A percentile compares a stretch with the other conserved stretches of the same genome.
Conservation (phyloP, 2,888 invertebrate species). For the Drosophila koepferae region DNA sequence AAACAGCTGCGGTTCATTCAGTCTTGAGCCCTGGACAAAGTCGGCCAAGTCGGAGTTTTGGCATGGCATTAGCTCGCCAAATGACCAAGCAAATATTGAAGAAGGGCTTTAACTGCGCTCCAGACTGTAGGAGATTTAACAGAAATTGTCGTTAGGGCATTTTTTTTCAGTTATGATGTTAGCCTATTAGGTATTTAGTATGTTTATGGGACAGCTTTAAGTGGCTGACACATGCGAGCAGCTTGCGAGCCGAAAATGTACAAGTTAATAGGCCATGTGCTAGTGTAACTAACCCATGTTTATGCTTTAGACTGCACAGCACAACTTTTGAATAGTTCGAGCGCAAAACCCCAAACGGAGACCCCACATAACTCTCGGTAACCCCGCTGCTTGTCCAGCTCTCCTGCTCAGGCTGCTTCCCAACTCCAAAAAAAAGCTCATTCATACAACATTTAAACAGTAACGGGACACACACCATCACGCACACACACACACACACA, state of each 20-base stretch:
- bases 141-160: not conserved
- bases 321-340: constrained; percentile 59
- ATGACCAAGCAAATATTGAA: not conserved
- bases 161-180: constrained; percentile 24
- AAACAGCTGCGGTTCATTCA: constrained; percentile 71
- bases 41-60: not conserved
- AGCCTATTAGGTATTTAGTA: constrained; percentile 45
- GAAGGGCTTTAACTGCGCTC: constrained; percentile 1
- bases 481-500: constrained; percentile 23
- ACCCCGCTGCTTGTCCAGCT: constrained; percentile 23
- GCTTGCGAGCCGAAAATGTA: constrained; percentile 15
- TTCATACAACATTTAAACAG: constrained; percentile 78
- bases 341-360: constrained; percentile 50
- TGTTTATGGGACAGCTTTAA: constrained; percentile 44
- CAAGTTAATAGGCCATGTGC: constrained; percentile 63
- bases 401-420: constrained; percentile 37
- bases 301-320: constrained; percentile 56
- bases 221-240: constrained; percentile 26
- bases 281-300: constrained; percentile 69
- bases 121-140: not conserved
- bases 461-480: constrained; percentile 59
- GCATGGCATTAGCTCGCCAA: not conserved
- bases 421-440: constrained; percentile 69
- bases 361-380: constrained; percentile 50
- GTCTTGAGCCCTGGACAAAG: not conserved